These are phyloP conservation scores for Xestia ashworthii DNA, from an alignment of 2,888 invertebrate species.

Conservation along the genomic window DNA sequence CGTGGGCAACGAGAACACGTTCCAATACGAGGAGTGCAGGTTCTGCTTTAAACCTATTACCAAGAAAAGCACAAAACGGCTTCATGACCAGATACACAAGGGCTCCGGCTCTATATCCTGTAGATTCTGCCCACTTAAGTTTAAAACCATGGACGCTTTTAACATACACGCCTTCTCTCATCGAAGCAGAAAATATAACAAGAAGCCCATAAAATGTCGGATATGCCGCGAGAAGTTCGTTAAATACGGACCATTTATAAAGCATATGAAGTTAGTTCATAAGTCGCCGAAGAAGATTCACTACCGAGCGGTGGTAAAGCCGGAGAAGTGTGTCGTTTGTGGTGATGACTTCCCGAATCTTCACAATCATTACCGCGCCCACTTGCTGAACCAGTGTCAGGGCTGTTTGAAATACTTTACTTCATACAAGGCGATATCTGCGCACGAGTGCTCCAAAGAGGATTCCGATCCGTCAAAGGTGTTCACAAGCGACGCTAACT, in stretches of 20 bases:
- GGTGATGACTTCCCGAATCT: slow-evolving; percentile 91
- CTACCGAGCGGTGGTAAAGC: slow-evolving; percentile 83
- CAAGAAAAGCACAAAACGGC: slow-evolving; percentile 77
- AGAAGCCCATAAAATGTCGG: slow-evolving; percentile 85
- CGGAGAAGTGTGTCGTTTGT: slow-evolving; percentile 91
- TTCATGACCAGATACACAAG: slow-evolving; percentile 83
- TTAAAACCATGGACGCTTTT: slow-evolving; percentile 88
- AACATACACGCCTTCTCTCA: slow-evolving; percentile 88
- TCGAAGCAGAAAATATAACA: slow-evolving; percentile 85
- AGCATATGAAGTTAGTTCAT: slow-evolving; percentile 84
- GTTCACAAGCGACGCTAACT: slow-evolving; percentile 81
- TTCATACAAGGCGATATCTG: slow-evolving; percentile 79
- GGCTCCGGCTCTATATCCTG: slow-evolving; percentile 88
- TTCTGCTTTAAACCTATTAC: slow-evolving; percentile 89
- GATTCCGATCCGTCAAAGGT: slow-evolving; percentile 84
- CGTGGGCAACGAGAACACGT: slow-evolving; percentile 65
- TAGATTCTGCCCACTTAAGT: slow-evolving; percentile 86
- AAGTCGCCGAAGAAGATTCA: slow-evolving; percentile 84
- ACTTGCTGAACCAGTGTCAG: slow-evolving; percentile 90
- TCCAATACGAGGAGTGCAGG: slow-evolving; percentile 84
- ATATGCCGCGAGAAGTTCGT: slow-evolving; percentile 85
- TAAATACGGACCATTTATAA: slow-evolving; percentile 86
- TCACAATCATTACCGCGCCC: slow-evolving; percentile 92
- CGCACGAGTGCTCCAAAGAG: slow-evolving; percentile 81
- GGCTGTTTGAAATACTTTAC: slow-evolving; percentile 86